phyloP scores from a whole-genome alignment of 2,797 vertebrate genomes.

The Rachycentron canadum region DNA sequence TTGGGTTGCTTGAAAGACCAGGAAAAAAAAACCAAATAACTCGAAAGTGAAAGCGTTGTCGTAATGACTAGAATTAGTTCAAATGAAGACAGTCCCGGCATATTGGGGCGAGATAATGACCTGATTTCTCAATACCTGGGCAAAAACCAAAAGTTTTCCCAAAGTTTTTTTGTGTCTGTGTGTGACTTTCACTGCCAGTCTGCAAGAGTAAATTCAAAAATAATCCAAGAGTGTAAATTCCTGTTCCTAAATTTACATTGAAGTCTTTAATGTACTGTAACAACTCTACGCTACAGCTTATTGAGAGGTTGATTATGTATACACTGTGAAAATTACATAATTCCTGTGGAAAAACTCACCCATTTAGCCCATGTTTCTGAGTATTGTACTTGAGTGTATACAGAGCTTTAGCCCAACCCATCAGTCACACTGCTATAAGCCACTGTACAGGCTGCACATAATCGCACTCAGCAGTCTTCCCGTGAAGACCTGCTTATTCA shows the following conservation, averaged over 20 bases:
- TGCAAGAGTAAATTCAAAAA: not conserved
- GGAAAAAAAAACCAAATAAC: not conserved
- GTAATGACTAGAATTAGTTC: not conserved
- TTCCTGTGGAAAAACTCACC: slow-evolving; percentile 36
- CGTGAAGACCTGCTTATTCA: slow-evolving; percentile 54
- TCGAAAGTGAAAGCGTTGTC: not conserved
- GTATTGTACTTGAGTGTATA: slow-evolving; percentile 34
- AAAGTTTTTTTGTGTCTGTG: not conserved
- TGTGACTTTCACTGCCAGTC: not conserved
- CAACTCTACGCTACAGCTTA: slow-evolving; percentile 25
- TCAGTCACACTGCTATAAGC: slow-evolving; percentile 42
- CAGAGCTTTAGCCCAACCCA: slow-evolving; percentile 36
- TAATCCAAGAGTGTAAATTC: not conserved
- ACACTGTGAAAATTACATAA: slow-evolving; percentile 4
- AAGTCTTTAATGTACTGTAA: not conserved
- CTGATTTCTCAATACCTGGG: rapidly evolving
- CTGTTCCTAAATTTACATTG: not conserved
- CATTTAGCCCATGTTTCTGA: slow-evolving; percentile 27
- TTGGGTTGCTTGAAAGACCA: not conserved
- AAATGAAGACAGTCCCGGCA: too few relatives aligned
- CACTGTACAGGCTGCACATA: slow-evolving; percentile 31
- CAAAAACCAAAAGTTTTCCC: not conserved
- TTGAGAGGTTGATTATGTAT: slow-evolving; percentile 10
- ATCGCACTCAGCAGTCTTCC: slow-evolving; percentile 47
- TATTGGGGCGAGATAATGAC: not conserved